These are phyloP conservation scores for Poeciliopsis occidentalis DNA, from an alignment of 2,113 vertebrate genomes.

Conservation along the genomic window DNA sequence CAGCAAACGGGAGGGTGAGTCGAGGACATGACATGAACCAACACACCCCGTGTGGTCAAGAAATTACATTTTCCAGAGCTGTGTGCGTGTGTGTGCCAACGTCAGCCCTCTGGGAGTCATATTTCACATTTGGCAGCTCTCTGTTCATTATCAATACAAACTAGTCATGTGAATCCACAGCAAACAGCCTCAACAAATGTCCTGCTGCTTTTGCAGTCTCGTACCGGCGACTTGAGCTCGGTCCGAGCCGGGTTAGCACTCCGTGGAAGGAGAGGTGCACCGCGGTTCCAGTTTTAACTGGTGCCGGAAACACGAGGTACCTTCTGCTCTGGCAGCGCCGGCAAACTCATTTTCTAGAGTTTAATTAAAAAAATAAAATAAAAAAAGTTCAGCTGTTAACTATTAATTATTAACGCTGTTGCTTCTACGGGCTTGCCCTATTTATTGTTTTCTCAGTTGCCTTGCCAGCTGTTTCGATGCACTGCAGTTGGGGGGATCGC, in stretches of 20 bases:
- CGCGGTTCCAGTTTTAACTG: neutral
- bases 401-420: neutral
- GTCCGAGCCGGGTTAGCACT: conserved; percentile 17
- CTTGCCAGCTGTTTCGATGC: neutral
- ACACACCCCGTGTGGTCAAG: conserved; percentile 24
- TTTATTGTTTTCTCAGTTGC: neutral
- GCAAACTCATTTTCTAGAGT: neutral
- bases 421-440: neutral
- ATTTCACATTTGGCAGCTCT: conserved; percentile 35
- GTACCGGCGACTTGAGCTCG: conserved; percentile 2
- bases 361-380: neutral
- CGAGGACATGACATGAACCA: conserved; percentile 51
- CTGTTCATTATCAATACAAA: conserved; percentile 5
- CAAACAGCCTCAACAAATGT: conserved; percentile 38
- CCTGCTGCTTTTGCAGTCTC: conserved; percentile 51
- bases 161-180: conserved; percentile 6
- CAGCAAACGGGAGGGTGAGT: conserved; percentile 25
- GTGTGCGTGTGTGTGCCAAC: conserved; percentile 7
- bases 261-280: conserved; percentile 21
- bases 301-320: neutral
- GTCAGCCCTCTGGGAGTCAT: conserved; percentile 36
- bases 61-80: conserved; percentile 32
- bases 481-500: neutral
- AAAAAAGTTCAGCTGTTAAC: neutral
- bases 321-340: neutral